Evolutionary conservation across 1,140 invertebrate genomes (phyloP).

Genomic region (Anastrepha obliqua): DNA sequence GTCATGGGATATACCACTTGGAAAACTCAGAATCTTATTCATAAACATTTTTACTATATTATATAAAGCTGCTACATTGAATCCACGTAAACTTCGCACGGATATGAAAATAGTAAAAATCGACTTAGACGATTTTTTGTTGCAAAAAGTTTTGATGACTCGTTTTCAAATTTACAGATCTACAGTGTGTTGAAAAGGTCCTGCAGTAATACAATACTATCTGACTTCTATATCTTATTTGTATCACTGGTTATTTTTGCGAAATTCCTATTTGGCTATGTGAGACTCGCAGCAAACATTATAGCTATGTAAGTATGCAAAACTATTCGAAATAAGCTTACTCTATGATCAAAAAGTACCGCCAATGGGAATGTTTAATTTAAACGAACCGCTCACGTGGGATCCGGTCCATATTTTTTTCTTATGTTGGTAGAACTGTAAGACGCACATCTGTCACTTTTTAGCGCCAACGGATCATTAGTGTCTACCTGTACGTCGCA

Average conservation of each 20-base stretch:
- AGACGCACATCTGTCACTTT: no score
- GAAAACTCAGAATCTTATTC: conserved; percentile 63
- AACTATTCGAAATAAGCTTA: background rate
- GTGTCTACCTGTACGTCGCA: no score
- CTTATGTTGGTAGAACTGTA: no score
- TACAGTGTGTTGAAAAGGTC: conserved; percentile 10
- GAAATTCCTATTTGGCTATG: conserved; percentile 63
- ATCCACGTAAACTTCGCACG: conserved; percentile 61
- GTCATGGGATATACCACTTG: conserved; percentile 56
- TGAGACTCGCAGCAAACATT: conserved; percentile 63
- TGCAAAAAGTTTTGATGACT: background rate
- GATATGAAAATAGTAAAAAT: conserved; percentile 60
- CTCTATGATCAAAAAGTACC: no score
- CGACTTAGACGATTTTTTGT: background rate
- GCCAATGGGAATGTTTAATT: no score
- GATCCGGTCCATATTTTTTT: no score
- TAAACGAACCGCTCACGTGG: no score
- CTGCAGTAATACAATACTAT: conserved; percentile 10
- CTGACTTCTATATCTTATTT: conserved; percentile 25
- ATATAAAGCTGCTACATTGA: conserved; percentile 63
- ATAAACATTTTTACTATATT: conserved; percentile 65
- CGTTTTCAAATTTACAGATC: conserved; percentile 6
- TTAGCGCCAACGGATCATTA: no score
- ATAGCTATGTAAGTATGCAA: conserved; percentile 64
- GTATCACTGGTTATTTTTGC: conserved; percentile 44